phyloP scores from a whole-genome alignment of 2,113 vertebrate genomes.

The Gorsachius goisagi region DNA sequence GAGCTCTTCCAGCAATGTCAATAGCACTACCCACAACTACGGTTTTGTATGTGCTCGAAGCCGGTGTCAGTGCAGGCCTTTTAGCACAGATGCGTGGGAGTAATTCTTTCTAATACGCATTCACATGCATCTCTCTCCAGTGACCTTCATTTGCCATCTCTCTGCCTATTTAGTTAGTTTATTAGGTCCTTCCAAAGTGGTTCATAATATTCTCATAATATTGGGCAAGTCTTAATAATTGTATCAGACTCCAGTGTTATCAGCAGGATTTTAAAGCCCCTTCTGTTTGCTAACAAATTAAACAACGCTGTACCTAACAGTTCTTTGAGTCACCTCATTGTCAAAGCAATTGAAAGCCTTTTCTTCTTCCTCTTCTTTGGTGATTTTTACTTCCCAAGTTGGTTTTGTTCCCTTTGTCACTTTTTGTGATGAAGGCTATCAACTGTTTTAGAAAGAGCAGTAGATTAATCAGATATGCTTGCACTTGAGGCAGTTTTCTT shows the following conservation, averaged over 20 bases:
- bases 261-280: background rate
- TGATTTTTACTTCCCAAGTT: constrained; percentile 53
- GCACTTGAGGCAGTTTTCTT: background rate
- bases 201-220: constrained; percentile 9
- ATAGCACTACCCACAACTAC: background rate
- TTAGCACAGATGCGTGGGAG: constrained; percentile 12
- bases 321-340: constrained; percentile 46
- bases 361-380: constrained; percentile 43
- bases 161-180: background rate
- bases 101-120: background rate
- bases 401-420: constrained; percentile 63
- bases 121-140: background rate
- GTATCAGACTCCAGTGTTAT: background rate
- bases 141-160: constrained; percentile 37
- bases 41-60: background rate
- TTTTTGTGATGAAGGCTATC: constrained; percentile 35
- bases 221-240: background rate
- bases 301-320: constrained; percentile 17
- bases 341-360: constrained; percentile 55
- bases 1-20: background rate
- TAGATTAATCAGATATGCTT: constrained; percentile 14
- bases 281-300: constrained; percentile 56
- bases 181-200: background rate
- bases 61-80: background rate
- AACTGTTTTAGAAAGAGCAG: constrained; percentile 8